Base-by-base conservation (phyloP, 2,113 vertebrate species). In the Cyanoramphus novaezelandiae region DNA sequence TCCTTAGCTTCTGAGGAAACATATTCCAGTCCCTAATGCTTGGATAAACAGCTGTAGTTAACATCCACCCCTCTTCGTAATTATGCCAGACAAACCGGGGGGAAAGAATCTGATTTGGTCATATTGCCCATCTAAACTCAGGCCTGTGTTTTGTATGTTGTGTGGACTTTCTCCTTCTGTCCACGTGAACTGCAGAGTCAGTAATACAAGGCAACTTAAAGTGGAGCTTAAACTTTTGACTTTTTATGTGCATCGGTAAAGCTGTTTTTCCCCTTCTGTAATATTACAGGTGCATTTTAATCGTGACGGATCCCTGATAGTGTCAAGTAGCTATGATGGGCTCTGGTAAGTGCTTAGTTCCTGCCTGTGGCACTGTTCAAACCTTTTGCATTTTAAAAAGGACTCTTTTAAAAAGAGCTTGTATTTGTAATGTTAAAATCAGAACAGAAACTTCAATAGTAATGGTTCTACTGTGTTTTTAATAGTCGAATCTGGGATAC, bases 401-500 rank as follows among this genome's bases (percentile, higher is more conserved):
- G 13, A 6, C 13, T 27, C 52, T 24, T 35, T 12, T 35, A 3
- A 23, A 41, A 50, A 62, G 37, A 37, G 5, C 31, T 68, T 78
- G 11, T 37, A 16, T 57, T 60, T 74, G 4, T 68, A 17, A 29
- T 41, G 9, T 46, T 81, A 24, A 81, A 69, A 70, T 53, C 2
- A 2, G 10, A 76, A 46, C 33, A 81, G n/a, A 76, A 7, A 9
- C 25, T 88, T 92, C 14, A 47, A 8, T 21, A 78, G 31, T 88
- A 53, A 28, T 41, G 16, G 33, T 27, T 88, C 24, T 49, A 2
- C 2, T 65, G 9, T 92, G 44, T 33, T 86, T 77, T 63, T 74
- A 27, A 90, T 82, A 99, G 99, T 91, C 99, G 99, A 86, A 99
- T 99, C 97, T 99, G 99, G 99, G 99, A 99, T 97, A 99, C 99